Evolutionary conservation across 2,113 vertebrate genomes (phyloP).

Genomic region (Corydoras sp.): DNA sequence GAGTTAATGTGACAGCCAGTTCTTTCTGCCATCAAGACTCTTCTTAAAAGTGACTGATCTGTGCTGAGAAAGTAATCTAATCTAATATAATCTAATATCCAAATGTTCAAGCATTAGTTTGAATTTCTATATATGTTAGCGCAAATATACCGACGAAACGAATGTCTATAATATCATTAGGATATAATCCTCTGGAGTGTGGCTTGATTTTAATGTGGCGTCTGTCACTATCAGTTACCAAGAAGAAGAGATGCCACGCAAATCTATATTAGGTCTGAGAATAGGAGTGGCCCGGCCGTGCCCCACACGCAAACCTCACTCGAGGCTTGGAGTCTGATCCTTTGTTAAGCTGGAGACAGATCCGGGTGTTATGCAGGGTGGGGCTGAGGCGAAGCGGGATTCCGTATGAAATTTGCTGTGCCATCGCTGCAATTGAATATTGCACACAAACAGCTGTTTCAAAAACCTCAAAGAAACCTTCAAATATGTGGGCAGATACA

Average conservation of each 20-base stretch:
- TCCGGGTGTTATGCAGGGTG: conserved; percentile 16
- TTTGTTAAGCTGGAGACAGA: conserved; percentile 7
- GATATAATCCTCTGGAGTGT: background rate
- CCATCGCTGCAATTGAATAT: conserved; percentile 33
- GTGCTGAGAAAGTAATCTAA: background rate
- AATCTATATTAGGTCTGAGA: conserved; percentile 10
- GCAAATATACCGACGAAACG: no score
- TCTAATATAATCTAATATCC: no score
- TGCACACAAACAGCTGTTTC: conserved; percentile 24
- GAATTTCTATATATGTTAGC: no score
- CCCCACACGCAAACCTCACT: conserved; percentile 1
- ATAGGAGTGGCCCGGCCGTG: background rate
- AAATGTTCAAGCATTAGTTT: no score
- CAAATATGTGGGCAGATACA: no score
- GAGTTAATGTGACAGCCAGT: conserved; percentile 5
- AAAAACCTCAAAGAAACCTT: no score
- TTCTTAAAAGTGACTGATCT: conserved; percentile 2
- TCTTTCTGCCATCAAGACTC: background rate
- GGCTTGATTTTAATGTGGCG: background rate
- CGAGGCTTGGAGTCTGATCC: conserved; percentile 6
- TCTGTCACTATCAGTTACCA: conserved; percentile 6
- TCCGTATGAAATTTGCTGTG: conserved; percentile 22
- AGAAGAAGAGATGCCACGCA: conserved; percentile 6
- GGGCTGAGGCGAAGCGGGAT: conserved; percentile 18
- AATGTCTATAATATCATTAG: background rate